Evolutionary conservation across 2,113 vertebrate genomes (phyloP), one percentile per base, ranked within the genome.

Genomic region (Pantherophis guttatus): DNA sequence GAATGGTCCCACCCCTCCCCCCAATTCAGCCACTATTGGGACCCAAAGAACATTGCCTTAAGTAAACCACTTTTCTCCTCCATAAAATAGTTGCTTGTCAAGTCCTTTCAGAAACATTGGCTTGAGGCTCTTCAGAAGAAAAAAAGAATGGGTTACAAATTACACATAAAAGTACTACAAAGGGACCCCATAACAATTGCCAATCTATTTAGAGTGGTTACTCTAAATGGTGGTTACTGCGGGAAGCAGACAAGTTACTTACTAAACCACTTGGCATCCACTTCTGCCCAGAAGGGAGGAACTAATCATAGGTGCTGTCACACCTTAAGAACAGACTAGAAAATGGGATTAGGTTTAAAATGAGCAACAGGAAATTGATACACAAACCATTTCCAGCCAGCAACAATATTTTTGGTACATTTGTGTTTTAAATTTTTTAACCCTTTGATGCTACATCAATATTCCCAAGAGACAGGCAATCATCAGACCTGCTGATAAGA

Each of bases 31-130:
- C 88, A 70, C 50, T 26, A 39, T 90, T n/a, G 26, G 85, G 91
- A 93, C 88, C 62, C 57, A 95, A 96, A 95, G 91, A 94, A 97
- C 81, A 94, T 50, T 86, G 95, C 94, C 95, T 81, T 95, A 92
- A 93, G 92, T 93, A 93, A 93, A 93, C 94, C 92, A 90, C 89
- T 86, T 93, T 94, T 93, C 50, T 95, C 95, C 53, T 91, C 75
- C 62, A 11, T 90, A 50, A 93, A 87, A 89, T 90, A 93, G 86
- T 93, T 95, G 92, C 95, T 96, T 96, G 94, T 89, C 44, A 93
- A 91, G 87, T 70, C 93, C 94, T 86, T 94, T 95, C 33, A 54
- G 90, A 88, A 86, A 65, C 11, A 52, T 62, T 86, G 59, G 53
- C 24, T 58, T 8, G 52, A 70, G 89, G 94, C 62, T 44, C 48